Percentiles rank a stretch among this genome's conserved stretches.
phyloP scores from a whole-genome alignment of 2,797 vertebrate genomes.

The Oceanodroma leucorhoa region DNA sequence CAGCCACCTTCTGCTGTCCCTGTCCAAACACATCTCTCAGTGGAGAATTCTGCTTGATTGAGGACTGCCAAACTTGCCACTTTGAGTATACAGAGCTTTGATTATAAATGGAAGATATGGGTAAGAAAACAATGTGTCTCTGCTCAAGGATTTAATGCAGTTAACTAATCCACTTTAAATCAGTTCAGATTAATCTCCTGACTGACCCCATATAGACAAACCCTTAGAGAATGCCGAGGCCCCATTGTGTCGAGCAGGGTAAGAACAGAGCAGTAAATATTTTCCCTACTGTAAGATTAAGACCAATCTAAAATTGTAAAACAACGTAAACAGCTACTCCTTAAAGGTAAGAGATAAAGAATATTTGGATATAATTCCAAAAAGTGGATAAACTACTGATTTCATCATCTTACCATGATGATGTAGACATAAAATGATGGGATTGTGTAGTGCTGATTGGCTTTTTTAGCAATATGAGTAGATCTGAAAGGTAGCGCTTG shows the following conservation, averaged over 20 bases:
- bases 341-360: background rate
- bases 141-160: constrained; percentile 28
- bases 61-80: constrained; percentile 21
- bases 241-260: background rate
- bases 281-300: constrained; percentile 14
- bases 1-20: background rate
- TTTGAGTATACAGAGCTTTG: constrained; percentile 6
- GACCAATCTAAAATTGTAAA: constrained; percentile 7
- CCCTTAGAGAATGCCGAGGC: background rate
- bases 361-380: background rate
- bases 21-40: constrained; percentile 13
- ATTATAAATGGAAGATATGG: constrained; percentile 31
- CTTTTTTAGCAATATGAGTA: background rate
- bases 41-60: constrained; percentile 32
- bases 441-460: background rate
- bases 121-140: constrained; percentile 20
- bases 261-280: constrained; percentile 23
- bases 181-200: constrained; percentile 57
- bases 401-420: background rate
- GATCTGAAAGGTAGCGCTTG: background rate
- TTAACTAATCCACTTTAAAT: constrained; percentile 57
- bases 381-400: constrained; percentile 3
- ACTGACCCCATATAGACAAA: constrained; percentile 8
- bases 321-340: background rate
- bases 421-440: background rate